These are phyloP conservation scores for Epinotia ramella DNA, from an alignment of 2,888 invertebrate species.

Conservation along the genomic window DNA sequence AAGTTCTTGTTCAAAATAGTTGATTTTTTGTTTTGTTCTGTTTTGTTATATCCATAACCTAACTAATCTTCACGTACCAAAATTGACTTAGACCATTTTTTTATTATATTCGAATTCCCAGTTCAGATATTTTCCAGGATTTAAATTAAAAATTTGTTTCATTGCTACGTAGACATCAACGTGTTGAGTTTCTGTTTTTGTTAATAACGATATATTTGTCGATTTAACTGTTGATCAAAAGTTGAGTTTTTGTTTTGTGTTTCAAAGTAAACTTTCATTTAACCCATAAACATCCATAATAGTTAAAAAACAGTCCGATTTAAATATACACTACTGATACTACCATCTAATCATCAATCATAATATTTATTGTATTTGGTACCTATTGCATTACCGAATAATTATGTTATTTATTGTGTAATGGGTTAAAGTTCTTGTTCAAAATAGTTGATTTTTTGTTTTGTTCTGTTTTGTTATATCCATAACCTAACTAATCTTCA, in stretches of 20 bases:
- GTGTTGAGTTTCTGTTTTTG: conserved; percentile 42
- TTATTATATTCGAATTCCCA: background rate
- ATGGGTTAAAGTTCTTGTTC: conserved; percentile 48
- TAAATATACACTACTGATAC: background rate
- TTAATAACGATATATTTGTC: conserved; percentile 47
- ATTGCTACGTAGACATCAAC: conserved; percentile 39
- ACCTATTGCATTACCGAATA: background rate
- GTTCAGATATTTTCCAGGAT: conserved; percentile 12
- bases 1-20: conserved; percentile 48
- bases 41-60: background rate
- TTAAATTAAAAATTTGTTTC: too few relatives aligned
- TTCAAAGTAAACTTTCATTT: conserved; percentile 17
- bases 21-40: conserved; percentile 53
- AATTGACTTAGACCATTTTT: conserved; percentile 10
- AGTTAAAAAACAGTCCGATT: background rate
- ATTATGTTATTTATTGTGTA: conserved; percentile 28
- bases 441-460: conserved; percentile 54
- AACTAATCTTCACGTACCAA: background rate
- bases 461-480: conserved; percentile 33
- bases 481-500: background rate
- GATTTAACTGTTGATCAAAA: conserved; percentile 51
- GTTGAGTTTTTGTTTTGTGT: conserved; percentile 61
- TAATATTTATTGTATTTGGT: too few relatives aligned
- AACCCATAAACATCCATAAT: conserved; percentile 3
- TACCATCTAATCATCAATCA: background rate